These are phyloP conservation scores for Lycocorax pyrrhopterus DNA, from an alignment of 2,113 vertebrate species.

Conservation along the genomic window DNA sequence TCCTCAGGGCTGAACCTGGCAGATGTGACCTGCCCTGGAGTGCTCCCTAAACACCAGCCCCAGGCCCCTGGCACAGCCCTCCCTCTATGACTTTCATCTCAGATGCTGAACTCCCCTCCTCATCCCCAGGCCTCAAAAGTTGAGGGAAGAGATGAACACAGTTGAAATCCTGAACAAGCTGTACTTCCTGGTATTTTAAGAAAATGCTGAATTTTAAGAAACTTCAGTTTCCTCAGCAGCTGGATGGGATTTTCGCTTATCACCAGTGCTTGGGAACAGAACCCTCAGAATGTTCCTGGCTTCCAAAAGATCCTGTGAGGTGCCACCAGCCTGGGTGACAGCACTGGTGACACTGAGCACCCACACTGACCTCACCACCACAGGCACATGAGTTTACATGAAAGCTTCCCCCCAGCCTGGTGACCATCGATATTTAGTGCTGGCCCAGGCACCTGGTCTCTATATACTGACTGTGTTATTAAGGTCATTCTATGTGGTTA, in stretches of 20 bases:
- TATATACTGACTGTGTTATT: neutral
- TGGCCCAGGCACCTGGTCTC: neutral
- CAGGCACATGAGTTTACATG: neutral
- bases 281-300: neutral
- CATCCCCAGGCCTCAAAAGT: neutral
- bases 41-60: neutral
- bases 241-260: neutral
- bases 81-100: neutral
- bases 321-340: neutral
- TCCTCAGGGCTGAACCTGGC: neutral
- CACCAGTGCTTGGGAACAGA: constrained; percentile 24
- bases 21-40: neutral
- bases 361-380: neutral
- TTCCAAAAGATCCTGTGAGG: neutral
- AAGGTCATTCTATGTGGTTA: neutral
- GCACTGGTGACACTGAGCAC: neutral
- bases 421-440: neutral
- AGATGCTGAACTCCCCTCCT: neutral
- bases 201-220: neutral
- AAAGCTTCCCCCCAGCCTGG: neutral
- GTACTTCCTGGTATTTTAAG: neutral
- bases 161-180: neutral
- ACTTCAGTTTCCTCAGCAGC: neutral
- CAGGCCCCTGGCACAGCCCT: neutral
- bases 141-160: neutral